A percentile compares a stretch with the other conserved stretches of the same genome.
Evolutionary conservation across 2,113 vertebrate species (phyloP).

Genomic region (Nesospiza acunhae): DNA sequence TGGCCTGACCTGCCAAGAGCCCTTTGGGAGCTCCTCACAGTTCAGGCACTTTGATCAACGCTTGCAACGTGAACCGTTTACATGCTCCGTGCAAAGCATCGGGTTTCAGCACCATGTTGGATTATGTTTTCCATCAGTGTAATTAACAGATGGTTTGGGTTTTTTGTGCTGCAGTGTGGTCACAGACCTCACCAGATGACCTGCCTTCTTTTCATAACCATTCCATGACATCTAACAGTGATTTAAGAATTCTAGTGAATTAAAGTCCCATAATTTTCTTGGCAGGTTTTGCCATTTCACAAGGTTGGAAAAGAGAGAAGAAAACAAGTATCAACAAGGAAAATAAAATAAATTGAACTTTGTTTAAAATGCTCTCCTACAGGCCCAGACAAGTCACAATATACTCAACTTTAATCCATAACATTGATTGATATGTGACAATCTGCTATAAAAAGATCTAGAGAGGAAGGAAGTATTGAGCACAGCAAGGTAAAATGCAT

Average conservation of each 20-base stretch:
- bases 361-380: not conserved
- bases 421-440: slow-evolving; percentile 11
- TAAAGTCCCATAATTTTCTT: not conserved
- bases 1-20: not conserved
- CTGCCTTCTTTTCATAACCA: not conserved
- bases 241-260: not conserved
- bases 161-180: not conserved
- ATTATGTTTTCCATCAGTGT: not conserved
- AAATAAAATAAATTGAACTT: not conserved
- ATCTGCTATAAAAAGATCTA: not conserved
- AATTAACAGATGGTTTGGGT: not conserved
- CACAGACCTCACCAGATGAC: not conserved
- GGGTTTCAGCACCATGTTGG: not conserved
- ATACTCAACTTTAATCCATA: not conserved
- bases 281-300: not conserved
- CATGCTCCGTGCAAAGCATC: not conserved
- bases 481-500: not conserved
- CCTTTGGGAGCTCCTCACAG: not conserved
- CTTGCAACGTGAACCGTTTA: fast-evolving
- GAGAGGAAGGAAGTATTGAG: not conserved
- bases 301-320: not conserved
- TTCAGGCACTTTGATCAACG: not conserved
- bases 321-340: not conserved
- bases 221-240: not conserved
- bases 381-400: not conserved